Evolutionary conservation across 2,797 vertebrate genomes (phyloP).

Genomic region (Anguilla pacifica): DNA sequence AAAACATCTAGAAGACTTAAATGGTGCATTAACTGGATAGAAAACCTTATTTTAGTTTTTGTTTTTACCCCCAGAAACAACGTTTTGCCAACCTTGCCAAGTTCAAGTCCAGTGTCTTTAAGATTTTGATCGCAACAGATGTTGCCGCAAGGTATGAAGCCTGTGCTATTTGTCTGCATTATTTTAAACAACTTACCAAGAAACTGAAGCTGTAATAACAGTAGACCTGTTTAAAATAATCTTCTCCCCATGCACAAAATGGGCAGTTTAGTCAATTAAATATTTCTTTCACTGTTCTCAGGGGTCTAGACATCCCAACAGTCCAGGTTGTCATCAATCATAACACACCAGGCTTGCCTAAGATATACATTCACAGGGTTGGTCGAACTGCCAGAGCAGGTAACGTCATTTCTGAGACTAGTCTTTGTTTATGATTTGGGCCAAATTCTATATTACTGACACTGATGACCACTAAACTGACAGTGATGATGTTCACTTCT

Average conservation of each 20-base stretch:
- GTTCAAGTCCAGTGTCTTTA: conserved; percentile 96
- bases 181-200: background rate
- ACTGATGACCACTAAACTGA: background rate
- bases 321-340: conserved; percentile 96
- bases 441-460: background rate
- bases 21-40: background rate
- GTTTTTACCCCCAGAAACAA: conserved; percentile 74
- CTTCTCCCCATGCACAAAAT: background rate
- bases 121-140: conserved; percentile 92
- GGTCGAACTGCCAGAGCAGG: conserved; percentile 95
- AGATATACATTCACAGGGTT: conserved; percentile 94
- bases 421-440: background rate
- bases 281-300: conserved; percentile 43
- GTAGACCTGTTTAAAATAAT: background rate
- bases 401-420: conserved; percentile 47
- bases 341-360: conserved; percentile 92
- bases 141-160: conserved; percentile 85
- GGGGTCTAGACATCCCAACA: conserved; percentile 92
- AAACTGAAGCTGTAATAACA: background rate
- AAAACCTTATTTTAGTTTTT: background rate
- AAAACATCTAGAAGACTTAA: background rate
- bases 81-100: conserved; percentile 90
- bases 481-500: background rate
- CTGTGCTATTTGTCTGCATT: background rate
- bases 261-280: background rate